Evolutionary conservation across 2,797 vertebrate species (phyloP), one percentile per base, ranked within the genome.

Genomic region (Crax fasciolata): DNA sequence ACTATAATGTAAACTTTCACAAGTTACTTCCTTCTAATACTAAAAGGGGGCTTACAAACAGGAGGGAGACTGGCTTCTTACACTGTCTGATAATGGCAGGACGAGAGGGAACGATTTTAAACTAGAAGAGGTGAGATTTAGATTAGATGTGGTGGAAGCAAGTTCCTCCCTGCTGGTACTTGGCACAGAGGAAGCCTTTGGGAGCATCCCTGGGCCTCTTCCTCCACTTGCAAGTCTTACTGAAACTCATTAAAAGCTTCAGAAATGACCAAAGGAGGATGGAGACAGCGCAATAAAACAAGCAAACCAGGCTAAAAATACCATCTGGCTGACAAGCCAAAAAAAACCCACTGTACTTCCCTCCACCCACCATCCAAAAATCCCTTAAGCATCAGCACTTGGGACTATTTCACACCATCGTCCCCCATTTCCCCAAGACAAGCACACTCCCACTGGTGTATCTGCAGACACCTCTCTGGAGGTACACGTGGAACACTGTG

Each of bases 271-370:
- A 65, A 25, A 78, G 13, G 11, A 71, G 25, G 44, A 32, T 7
- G 19, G 13, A 85, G 28, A 48, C 1, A 12, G 43, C 51, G 43
- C 71, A 58, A 68, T 44, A 39, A 74, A 78, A 71, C 17, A 27
- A 30, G 30, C 38, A 81, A 78, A 81, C 15, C 27, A 15, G 25
- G 15, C 32, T 58, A 30, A 55, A 70, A 72, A n/a, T 35, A 70
- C 27, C 21, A 62, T 9, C 32, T 30, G 71, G 65, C 4, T 71
- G 89, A 46, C 6, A 41, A 51, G 30, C 18, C 49, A 49, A 71
- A 75, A 39, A 39, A 14, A 3, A 4, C 11, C 9, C 55, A 5
- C 0, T 4, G 15, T 1, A 9, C 21, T n/a, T 43, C 35, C 58
- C 39, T 67, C 54, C 46, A 78, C 19, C 24, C 73, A 62, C 9